Evolutionary conservation across 1,140 invertebrate species (phyloP), one percentile per base, ranked within the genome.

Genomic region (fruit fly (Drosophila melanogaster)): DNA sequence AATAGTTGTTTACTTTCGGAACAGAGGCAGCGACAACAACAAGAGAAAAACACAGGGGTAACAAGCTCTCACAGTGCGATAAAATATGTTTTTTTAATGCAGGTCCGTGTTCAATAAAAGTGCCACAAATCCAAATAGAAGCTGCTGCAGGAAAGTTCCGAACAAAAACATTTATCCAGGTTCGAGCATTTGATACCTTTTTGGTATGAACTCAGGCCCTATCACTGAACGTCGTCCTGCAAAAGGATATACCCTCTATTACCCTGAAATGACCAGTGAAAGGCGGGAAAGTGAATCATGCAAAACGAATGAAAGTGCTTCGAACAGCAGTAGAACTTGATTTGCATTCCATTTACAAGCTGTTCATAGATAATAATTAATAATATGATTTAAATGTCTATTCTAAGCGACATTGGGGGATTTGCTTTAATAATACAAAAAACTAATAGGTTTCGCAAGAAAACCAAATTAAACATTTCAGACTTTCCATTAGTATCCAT

Each of bases 31-130:
- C 47, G 59, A 43, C 53, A 44, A 76, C 56, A 64, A 64, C 50
- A 64, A 35, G 17, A 4, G 3, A 8, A 19, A 30, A 43, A 65
- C 30, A 22, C 22, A 30, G 12, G 24, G 24, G 41, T 24, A 72
- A 67, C 72, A 67, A 77, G 71, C 51, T 22, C 65, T 56, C 60
- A 37, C 59, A 46, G 66, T 60, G 65, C 61, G 43, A 86, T 87
- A 81, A 86, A 87, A 67, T 75, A 81, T 81, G 83, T 81, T 87
- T 87, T 85, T 86, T 78, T 81, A 86, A 86, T 87, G 74, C 83
- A 81, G 74, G 43, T 67, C 64, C 54, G 57, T 77, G 78, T 86
- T 85, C 78, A 64, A 78, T 78, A 53, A 81, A 81, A 86, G 72
- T 85, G 77, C 64, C 51, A 74, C 67, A 81, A 86, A 62, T 81